Base-by-base conservation (phyloP, 1,140 invertebrate species). In the Lasioglossum albipes region DNA sequence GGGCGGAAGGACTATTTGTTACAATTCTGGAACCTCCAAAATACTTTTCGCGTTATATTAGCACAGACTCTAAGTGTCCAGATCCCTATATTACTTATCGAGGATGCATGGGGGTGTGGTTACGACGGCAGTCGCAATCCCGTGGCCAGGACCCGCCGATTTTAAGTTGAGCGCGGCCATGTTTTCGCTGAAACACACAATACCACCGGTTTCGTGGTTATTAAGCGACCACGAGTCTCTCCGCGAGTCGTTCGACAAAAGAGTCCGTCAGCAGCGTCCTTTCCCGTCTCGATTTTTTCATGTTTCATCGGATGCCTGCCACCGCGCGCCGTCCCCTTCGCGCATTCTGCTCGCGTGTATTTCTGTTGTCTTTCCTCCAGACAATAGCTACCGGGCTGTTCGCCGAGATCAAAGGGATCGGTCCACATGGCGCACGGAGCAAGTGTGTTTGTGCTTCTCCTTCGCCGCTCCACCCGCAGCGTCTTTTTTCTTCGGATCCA, bases 321-420 rank as follows among this genome's bases (percentile, higher is more conserved):
- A 27, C 22, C 18, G 20, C 18, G 20, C n/a, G 27, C 73, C n/a
- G 20, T 59, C 57, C 57, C 52, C 57, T 20, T 59, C 57, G 57
- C n/a, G 57, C n/a, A n/a, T 59, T 59, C 57, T n/a, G 13, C 52
- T 71, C n/a, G 18, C 18, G 57, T 41, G 65, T 68, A 68, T 75
- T 9, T 70, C 77, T 12, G 79, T 80, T 80, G 73, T 80, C 75
- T 75, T 68, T 42, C 27, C 72, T 36, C n/a, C 31, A 62, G 65
- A 80, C 79, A 80, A 80, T 80, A 36, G 65, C 49, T 22, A 54
- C 72, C 64, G 31, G 45, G 66, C 42, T 75, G 68, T 80, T 12
- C 45, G 54, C 0, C 9, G 65, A 80, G 79, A 80, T 80, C 79
- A 80, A 80, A 80, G 73, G 22, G 36, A 79, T 57, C 16, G 31